These are phyloP conservation scores for Microcebus jonahi DNA, from an alignment of 2,113 vertebrate genomes.

Conservation along the genomic window DNA sequence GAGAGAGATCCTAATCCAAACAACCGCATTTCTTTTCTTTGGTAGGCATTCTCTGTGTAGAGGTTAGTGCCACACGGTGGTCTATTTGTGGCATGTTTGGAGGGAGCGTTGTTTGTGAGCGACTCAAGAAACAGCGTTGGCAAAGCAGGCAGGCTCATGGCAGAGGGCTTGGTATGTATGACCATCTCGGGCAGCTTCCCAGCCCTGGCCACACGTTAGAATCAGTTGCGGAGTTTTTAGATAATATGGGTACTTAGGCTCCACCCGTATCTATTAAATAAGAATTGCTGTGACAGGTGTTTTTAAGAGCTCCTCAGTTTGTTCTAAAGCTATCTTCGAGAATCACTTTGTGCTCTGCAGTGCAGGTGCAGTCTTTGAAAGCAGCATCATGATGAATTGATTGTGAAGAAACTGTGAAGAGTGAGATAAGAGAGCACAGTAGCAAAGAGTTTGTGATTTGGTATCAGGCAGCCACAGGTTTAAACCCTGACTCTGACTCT, in stretches of 20 bases:
- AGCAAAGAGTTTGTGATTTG: background rate
- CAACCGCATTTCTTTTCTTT: background rate
- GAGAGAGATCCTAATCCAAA: background rate
- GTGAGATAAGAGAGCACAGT: background rate
- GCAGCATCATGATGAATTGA: background rate
- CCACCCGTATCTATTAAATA: background rate
- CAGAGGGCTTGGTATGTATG: background rate
- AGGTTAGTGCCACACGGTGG: background rate
- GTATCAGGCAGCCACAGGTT: background rate
- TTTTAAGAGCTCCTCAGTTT: background rate
- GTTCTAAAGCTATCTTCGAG: slow-evolving; percentile 16
- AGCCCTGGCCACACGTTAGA: background rate
- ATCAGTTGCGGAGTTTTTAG: background rate
- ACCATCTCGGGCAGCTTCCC: background rate
- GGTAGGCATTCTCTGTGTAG: background rate
- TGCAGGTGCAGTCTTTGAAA: background rate
- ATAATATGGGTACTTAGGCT: background rate
- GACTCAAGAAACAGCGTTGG: background rate
- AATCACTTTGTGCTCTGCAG: background rate
- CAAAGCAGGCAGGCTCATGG: background rate
- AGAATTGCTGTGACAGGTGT: background rate
- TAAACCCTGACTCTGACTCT: background rate
- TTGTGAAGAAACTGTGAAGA: background rate
- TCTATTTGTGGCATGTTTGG: background rate
- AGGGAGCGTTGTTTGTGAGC: background rate